Evolutionary conservation across 1,140 invertebrate genomes (phyloP).

Genomic region (Glossosoma conforme): DNA sequence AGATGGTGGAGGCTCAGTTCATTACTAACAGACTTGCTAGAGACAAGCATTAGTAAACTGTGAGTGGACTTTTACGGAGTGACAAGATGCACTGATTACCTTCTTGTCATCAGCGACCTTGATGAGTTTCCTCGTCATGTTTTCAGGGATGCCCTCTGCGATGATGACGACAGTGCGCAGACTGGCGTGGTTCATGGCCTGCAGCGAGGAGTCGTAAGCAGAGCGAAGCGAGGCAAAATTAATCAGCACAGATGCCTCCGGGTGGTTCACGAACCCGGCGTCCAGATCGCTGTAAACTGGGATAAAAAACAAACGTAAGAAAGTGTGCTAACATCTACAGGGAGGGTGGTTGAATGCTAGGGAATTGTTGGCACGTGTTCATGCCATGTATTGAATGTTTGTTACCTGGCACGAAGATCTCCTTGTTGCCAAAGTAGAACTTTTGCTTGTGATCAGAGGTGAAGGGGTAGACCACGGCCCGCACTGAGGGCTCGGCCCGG

Average conservation of each 20-base stretch:
- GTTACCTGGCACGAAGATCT: constrained; percentile 79
- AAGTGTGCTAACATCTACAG: background rate
- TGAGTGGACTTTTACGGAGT: too few relatives aligned
- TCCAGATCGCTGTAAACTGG: constrained; percentile 96
- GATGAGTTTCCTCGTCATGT: constrained; percentile 93
- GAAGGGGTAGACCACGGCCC: constrained; percentile 97
- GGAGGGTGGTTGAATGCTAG: background rate
- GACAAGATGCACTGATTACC: constrained; percentile 66
- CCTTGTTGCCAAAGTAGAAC: constrained; percentile 99
- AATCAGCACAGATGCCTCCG: constrained; percentile 92
- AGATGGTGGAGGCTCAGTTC: too few relatives aligned
- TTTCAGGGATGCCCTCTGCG: constrained; percentile 98
- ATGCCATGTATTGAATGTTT: background rate
- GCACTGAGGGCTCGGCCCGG: constrained; percentile 80
- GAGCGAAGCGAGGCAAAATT: constrained; percentile 98
- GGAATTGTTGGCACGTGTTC: background rate
- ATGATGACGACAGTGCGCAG: constrained; percentile 98
- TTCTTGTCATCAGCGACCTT: constrained; percentile 64
- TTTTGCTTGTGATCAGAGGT: constrained; percentile 99
- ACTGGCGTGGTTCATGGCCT: constrained; percentile 88
- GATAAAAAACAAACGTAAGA: constrained; percentile 39
- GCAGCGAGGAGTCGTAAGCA: constrained; percentile 95
- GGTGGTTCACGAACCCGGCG: constrained; percentile 93
- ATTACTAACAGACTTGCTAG: too few relatives aligned
- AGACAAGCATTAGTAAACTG: too few relatives aligned